phyloP scores from a whole-genome alignment of 2,888 invertebrate species.

The Choristoneura rosaceana region DNA sequence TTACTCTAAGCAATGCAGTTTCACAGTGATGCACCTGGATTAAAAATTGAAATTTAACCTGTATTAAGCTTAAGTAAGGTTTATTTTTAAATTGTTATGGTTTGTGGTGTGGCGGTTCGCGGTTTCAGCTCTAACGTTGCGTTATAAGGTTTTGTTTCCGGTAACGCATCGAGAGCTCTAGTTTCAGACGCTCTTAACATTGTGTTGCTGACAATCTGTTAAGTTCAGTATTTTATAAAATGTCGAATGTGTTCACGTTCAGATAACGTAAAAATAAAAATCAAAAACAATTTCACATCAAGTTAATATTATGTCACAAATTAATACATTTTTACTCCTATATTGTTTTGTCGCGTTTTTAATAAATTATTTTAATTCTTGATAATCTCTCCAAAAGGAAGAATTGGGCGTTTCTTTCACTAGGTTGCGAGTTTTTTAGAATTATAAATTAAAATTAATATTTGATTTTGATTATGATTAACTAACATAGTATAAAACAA shows the following conservation, averaged over 20 bases:
- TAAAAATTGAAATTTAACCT: constrained; percentile 10
- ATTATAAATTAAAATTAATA: no score
- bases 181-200: constrained; percentile 60
- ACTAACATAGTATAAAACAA: no score
- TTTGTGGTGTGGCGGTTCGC: constrained; percentile 24
- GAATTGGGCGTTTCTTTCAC: no score
- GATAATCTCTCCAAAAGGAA: no score
- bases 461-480: no score
- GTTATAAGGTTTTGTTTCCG: constrained; percentile 56
- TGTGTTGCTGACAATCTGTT: constrained; percentile 47
- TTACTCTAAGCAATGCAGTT: constrained; percentile 34
- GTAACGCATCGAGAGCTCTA: constrained; percentile 59
- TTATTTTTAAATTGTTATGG: not conserved
- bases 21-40: constrained; percentile 6
- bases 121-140: constrained; percentile 40
- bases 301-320: no score
- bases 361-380: no score
- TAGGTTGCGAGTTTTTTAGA: no score
- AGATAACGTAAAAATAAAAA: no score
- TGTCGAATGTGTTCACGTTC: constrained; percentile 45
- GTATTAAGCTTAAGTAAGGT: not conserved
- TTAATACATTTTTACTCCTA: no score
- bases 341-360: no score
- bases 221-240: constrained; percentile 36
- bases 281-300: no score